phyloP scores from a whole-genome alignment of 2,888 invertebrate genomes.

The Thymelicus sylvestris region DNA sequence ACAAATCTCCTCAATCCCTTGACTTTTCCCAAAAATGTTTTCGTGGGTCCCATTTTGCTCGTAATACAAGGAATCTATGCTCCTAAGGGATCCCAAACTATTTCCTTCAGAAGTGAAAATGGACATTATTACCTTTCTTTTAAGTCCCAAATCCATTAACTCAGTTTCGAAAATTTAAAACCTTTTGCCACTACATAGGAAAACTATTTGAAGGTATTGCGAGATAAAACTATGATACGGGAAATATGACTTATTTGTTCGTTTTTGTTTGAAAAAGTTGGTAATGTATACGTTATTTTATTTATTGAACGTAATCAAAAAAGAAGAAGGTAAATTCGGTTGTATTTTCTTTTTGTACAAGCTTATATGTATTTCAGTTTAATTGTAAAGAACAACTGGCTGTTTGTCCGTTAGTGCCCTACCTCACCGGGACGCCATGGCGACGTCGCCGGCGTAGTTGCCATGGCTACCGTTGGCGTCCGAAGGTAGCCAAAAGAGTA shows the following conservation, averaged over 20 bases:
- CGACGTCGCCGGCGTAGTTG: no score
- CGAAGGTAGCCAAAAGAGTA: no score
- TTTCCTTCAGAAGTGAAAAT: conserved; percentile 4
- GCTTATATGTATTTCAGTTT: no score
- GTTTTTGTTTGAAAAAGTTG: background rate
- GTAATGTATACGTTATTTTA: background rate
- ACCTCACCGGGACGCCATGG: no score
- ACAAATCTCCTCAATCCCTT: conserved; percentile 5
- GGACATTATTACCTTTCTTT: conserved; percentile 1
- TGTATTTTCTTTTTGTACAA: no score
- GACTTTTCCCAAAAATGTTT: conserved; percentile 7
- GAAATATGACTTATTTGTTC: conserved; percentile 1
- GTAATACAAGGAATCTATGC: conserved; percentile 9
- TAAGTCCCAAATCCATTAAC: conserved; percentile 6
- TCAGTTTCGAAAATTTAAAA: background rate
- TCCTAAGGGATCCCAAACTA: conserved; percentile 14
- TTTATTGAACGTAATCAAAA: no score
- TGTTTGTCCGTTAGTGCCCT: no score
- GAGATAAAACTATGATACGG: conserved; percentile 5
- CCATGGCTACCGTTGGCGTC: no score
- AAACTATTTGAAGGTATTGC: conserved; percentile 17
- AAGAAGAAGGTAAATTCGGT: no score
- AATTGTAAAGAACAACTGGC: no score
- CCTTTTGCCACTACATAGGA: conserved; percentile 8
- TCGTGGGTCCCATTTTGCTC: background rate